These are phyloP conservation scores for Ylistrum balloti DNA, from an alignment of 1,140 invertebrate genomes.

Conservation along the genomic window DNA sequence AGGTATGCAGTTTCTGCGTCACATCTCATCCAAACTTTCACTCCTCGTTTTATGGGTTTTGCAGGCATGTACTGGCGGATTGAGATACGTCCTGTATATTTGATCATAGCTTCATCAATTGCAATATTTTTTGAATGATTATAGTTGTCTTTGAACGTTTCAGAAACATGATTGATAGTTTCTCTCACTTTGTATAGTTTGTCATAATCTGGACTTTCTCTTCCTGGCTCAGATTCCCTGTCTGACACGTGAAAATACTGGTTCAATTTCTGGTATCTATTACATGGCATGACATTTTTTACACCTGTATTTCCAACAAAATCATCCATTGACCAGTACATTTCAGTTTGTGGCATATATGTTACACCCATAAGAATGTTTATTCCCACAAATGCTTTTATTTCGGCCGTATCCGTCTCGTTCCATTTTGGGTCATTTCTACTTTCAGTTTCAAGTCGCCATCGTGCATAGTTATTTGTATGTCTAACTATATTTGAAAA, in stretches of 20 bases:
- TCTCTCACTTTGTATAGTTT: constrained; percentile 41
- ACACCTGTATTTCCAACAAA: no score
- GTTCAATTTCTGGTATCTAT: background rate
- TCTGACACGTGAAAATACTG: constrained; percentile 11
- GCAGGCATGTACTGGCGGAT: constrained; percentile 62
- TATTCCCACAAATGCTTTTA: no score
- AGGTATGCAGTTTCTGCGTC: background rate
- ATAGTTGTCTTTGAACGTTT: constrained; percentile 45
- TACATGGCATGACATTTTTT: background rate
- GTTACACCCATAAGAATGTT: no score
- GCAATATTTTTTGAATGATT: constrained; percentile 28
- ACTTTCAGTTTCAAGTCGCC: no score
- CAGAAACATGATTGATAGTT: background rate
- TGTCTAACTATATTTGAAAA: no score
- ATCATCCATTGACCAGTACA: no score
- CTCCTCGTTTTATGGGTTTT: constrained; percentile 61
- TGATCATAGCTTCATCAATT: constrained; percentile 54
- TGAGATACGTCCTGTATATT: constrained; percentile 54
- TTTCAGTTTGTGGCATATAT: no score
- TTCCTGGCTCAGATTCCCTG: background rate
- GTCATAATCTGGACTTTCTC: background rate
- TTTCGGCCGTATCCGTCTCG: no score
- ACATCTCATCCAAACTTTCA: constrained; percentile 52
- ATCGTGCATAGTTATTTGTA: no score
- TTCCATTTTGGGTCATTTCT: no score